A percentile compares a stretch with the other conserved stretches of the same genome.
Conservation (phyloP, 2,888 invertebrate genomes). For the Rhagonycha fulva region DNA sequence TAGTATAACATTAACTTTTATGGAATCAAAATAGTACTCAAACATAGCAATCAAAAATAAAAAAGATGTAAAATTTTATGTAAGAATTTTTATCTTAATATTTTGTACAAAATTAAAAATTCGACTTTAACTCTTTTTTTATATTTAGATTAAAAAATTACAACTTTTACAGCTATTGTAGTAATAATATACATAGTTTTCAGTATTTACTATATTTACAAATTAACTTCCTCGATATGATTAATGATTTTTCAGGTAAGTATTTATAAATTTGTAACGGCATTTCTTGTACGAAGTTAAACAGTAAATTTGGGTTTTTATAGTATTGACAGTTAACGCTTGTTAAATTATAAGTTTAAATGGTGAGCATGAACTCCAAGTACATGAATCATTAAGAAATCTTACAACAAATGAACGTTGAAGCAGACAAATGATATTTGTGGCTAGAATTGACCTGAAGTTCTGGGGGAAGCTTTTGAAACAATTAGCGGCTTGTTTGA, state of each 20-base stretch:
- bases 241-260: neutral
- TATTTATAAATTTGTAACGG: neutral
- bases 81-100: too few species aligned
- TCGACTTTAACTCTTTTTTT: neutral
- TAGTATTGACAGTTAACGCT: neutral
- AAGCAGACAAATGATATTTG: constrained; percentile 48
- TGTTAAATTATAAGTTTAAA: neutral
- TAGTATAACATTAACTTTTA: too few species aligned
- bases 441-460: constrained; percentile 49
- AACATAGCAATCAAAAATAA: too few species aligned
- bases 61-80: too few species aligned
- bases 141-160: neutral
- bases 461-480: constrained; percentile 36
- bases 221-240: neutral
- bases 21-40: too few species aligned
- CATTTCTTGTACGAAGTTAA: neutral
- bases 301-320: neutral
- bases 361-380: neutral
- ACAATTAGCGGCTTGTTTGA: constrained; percentile 53
- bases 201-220: neutral
- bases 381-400: constrained; percentile 21
- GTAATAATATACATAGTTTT: neutral
- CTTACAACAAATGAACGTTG: constrained; percentile 30
- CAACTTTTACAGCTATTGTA: neutral
- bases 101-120: too few species aligned